These are phyloP conservation scores for Austrolebias charrua DNA, from an alignment of 2,797 vertebrate genomes.

Conservation along the genomic window DNA sequence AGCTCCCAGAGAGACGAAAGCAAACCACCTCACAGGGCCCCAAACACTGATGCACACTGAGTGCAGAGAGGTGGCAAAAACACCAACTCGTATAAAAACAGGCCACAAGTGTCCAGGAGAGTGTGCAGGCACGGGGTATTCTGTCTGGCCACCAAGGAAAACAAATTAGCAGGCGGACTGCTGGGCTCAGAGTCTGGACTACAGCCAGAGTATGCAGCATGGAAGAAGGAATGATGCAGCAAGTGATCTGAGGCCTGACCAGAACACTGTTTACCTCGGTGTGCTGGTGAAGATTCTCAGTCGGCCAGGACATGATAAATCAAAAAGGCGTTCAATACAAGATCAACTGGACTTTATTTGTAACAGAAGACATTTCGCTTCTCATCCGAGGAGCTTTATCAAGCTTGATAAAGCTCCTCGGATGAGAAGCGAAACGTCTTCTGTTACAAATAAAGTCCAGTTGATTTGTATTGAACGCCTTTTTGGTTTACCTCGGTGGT, in stretches of 20 bases:
- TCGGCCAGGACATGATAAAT: no score
- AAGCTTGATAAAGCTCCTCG: no score
- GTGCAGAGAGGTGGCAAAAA: constrained; percentile 8
- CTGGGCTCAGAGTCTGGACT: constrained; percentile 36
- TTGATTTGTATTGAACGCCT: no score
- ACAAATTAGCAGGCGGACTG: constrained; percentile 38
- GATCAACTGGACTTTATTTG: no score
- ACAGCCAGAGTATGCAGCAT: constrained; percentile 25
- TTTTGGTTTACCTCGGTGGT: not conserved
- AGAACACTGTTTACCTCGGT: not conserved
- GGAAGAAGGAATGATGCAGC: constrained; percentile 15
- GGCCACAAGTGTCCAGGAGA: constrained; percentile 26
- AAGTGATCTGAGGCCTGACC: constrained; percentile 4
- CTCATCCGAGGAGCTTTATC: no score
- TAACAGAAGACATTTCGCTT: no score
- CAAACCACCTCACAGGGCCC: constrained; percentile 9
- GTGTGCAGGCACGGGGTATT: constrained; percentile 24
- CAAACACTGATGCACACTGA: not conserved
- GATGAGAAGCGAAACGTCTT: no score
- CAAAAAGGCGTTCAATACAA: no score
- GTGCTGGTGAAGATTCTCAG: no score
- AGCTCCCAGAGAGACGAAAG: constrained; percentile 36
- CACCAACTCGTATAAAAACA: constrained; percentile 24
- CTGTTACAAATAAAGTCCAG: no score
- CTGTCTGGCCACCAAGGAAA: constrained; percentile 33